A percentile compares a stretch with the other conserved stretches of the same genome.
These are phyloP conservation scores for Platynereis dumerilii DNA, from an alignment of 2,888 invertebrate genomes.

Conservation along the genomic window DNA sequence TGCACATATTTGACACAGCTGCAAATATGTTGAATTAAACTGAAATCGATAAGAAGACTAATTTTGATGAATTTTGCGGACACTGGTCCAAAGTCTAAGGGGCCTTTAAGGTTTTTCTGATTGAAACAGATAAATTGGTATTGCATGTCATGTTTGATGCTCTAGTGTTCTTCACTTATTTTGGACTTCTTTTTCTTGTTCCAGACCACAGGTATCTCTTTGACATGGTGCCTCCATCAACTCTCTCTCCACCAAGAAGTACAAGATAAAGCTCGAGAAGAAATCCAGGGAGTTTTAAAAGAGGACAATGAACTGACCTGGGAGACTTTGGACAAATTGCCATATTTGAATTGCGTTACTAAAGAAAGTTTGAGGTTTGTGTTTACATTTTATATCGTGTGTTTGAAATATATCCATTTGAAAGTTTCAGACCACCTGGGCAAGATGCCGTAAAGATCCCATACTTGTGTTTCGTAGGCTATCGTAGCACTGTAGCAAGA, in stretches of 20 bases:
- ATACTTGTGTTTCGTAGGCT: too few species aligned
- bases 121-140: neutral
- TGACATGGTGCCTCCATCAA: neutral
- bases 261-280: slow-evolving; percentile 1
- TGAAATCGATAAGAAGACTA: too few species aligned
- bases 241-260: neutral
- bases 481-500: too few species aligned
- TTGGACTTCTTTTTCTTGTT: neutral
- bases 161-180: too few species aligned
- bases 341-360: neutral
- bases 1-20: too few species aligned
- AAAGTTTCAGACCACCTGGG: too few species aligned
- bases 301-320: neutral
- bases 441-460: too few species aligned
- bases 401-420: too few species aligned
- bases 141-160: neutral
- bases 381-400: neutral
- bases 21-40: too few species aligned
- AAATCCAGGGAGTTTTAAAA: neutral
- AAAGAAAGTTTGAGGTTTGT: neutral
- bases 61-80: too few species aligned
- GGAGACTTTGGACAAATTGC: neutral
- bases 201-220: neutral
- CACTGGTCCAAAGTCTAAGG: too few species aligned
- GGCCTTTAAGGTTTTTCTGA: too few species aligned